These are phyloP conservation scores for Sebastes baramenuke DNA, from an alignment of 2,797 vertebrate genomes.

Conservation along the genomic window DNA sequence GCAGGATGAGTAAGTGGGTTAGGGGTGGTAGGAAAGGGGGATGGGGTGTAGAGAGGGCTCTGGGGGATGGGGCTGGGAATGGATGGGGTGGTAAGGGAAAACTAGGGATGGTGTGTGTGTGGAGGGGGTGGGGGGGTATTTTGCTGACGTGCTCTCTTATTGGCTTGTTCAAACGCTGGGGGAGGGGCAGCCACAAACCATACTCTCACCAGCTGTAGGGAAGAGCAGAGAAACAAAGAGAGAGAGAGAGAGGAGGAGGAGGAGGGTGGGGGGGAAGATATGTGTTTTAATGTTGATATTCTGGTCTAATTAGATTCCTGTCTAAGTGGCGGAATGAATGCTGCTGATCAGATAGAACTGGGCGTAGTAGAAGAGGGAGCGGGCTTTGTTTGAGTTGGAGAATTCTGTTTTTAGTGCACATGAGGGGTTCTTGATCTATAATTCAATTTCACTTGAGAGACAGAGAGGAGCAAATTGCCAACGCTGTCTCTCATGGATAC, in stretches of 20 bases:
- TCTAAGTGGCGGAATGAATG: slow-evolving; percentile 78
- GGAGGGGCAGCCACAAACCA: slow-evolving; percentile 81
- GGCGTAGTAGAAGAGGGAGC: slow-evolving; percentile 36
- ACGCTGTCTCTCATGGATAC: slow-evolving; percentile 34
- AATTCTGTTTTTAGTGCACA: slow-evolving; percentile 51
- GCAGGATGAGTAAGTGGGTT: slow-evolving; percentile 78
- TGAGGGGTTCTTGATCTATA: slow-evolving; percentile 63
- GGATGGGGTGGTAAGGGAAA: slow-evolving; percentile 73
- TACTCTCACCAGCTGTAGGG: slow-evolving; percentile 84
- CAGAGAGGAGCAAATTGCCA: slow-evolving; percentile 55
- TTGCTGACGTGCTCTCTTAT: slow-evolving; percentile 79
- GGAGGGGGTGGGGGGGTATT: slow-evolving; percentile 47
- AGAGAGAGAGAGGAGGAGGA: slow-evolving; percentile 27
- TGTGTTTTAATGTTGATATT: slow-evolving; percentile 82
- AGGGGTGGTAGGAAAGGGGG: slow-evolving; percentile 76
- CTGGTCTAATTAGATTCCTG: slow-evolving; percentile 82
- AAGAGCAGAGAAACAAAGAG: slow-evolving; percentile 76
- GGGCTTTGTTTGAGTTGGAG: slow-evolving; percentile 57
- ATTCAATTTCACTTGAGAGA: slow-evolving; percentile 65
- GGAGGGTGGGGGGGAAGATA: slow-evolving; percentile 43
- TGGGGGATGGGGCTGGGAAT: slow-evolving; percentile 79
- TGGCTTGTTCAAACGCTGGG: slow-evolving; percentile 83
- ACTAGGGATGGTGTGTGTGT: slow-evolving; percentile 56
- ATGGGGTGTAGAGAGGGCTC: slow-evolving; percentile 75
- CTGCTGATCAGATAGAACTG: slow-evolving; percentile 62